Base-by-base conservation (phyloP, 2,113 vertebrate species). In the Thomomys bottae region DNA sequence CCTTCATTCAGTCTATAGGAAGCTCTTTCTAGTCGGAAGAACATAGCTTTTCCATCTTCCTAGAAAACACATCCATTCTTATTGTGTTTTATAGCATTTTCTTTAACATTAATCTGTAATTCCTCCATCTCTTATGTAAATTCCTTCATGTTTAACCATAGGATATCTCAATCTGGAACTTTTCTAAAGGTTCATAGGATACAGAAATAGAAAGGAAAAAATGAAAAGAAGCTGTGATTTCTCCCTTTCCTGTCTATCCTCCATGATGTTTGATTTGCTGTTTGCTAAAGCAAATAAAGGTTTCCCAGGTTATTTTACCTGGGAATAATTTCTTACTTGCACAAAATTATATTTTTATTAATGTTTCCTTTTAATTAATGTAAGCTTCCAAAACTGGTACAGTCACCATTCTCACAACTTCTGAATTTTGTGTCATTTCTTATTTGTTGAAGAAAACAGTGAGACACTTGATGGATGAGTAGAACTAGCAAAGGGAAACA, bases 301-400 rank as follows among this genome's bases (percentile, higher is more conserved):
- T 96, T 94, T 49, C 59, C 80, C 42, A 87, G 26, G 89, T 59
- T 59, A 84, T 83, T 73, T 86, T n/a, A n/a, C n/a, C n/a, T n/a
- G n/a, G n/a, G n/a, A n/a, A n/a, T n/a, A n/a, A n/a, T n/a, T n/a
- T 72, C 70, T 70, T 87, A 49, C 14, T 10, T 83, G 20, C 75
- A 75, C 54, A 64, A 42, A 54, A 70, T 75, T 36, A 36, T 91
- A 67, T 93, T 97, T 97, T 84, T 86, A 87, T 97, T 90, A 89
- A 54, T 93, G 88, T 40, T 49, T 63, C 81, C 71, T 73, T 94
- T n/a, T n/a, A n/a, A n/a, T n/a, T 90, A 76, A 49, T 84, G 78
- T 89, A 81, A 81, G 89, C 40, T 93, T 92, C 88, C 93, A 78
- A 96, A 96, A 94, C 93, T 64, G 88, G 90, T 90, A 5, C 32